Base-by-base conservation (phyloP, 2,113 vertebrate species). In the Sitta europaea region DNA sequence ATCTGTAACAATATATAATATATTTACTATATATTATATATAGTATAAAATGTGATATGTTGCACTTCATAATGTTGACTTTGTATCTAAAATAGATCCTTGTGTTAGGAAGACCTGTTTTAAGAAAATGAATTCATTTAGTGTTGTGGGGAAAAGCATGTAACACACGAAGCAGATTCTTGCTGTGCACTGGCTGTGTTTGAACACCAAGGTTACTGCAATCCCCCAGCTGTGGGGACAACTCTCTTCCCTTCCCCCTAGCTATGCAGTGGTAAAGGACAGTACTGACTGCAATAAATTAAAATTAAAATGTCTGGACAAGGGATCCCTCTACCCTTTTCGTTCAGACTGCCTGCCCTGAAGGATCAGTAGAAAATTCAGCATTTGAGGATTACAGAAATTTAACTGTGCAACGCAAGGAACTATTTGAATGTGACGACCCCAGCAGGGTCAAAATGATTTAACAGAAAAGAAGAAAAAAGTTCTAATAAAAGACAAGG, bases 141-240 rank as follows among this genome's bases (percentile, higher is more conserved):
- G 24, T 80, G 20, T 54, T 77, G 59, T 54, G n/a, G 38, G 11
- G 1, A 42, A 90, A 88, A 62, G 11, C 2, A 2, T 31, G 1
- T 22, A 74, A 62, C 11, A 90, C 54, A 75, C 63, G 70, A 86
- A 95, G 75, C 22, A 73, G 45, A 83, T 79, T 65, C 51, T 84
- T 68, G 62, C 63, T 88, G 45, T 75, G 58, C 42, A n/a, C 33
- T 65, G 88, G 36, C 85, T 94, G 12, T 80, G 59, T 83, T 90
- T 58, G 50, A 88, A 71, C 29, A 78, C 16, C 90, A 95, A 79
- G 85, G 95, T 92, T 95, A 80, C 81, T 70, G 92, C 68, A 94
- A 86, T 79, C n/a, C 71, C 65, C 23, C 45, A 76, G 81, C 40
- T 73, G 75, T 93, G 86, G 21, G 63, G 47, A 86, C 72, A 58